These are phyloP conservation scores for Drosophila paulistorum DNA, from an alignment of 1,140 invertebrate species.

Conservation along the genomic window DNA sequence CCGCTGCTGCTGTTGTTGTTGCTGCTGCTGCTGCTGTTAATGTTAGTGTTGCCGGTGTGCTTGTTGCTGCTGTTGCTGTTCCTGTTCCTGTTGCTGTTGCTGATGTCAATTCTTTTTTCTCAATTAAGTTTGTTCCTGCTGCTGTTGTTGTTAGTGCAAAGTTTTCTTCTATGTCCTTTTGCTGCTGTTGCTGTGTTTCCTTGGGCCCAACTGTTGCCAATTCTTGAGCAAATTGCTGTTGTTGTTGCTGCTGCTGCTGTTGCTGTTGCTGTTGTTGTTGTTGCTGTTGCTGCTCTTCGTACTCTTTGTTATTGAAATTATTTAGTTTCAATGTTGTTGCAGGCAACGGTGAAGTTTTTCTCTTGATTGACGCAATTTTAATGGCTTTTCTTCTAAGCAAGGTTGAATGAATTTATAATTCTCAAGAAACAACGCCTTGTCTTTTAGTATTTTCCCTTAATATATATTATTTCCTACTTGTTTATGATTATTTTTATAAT, in stretches of 20 bases:
- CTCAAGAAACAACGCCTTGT: constrained; percentile 2
- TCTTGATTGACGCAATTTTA: constrained; percentile 82
- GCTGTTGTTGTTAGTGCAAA: constrained; percentile 16
- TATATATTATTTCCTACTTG: constrained; percentile 5
- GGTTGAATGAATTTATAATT: constrained; percentile 49
- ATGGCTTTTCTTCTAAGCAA: constrained; percentile 61
- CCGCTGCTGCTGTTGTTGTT: constrained; percentile 29
- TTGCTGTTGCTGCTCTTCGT: constrained; percentile 27
- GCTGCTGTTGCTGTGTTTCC: constrained; percentile 20
- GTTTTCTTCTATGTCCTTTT: constrained; percentile 15
- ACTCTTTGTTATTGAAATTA: constrained; percentile 57
- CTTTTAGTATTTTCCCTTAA: constrained; percentile 7
- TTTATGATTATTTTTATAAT: constrained; percentile 11
- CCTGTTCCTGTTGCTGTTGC: constrained; percentile 19
- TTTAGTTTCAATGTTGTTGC: constrained; percentile 64
- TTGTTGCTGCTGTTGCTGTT: constrained; percentile 23
- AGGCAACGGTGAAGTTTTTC: constrained; percentile 74
- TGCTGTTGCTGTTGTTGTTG: constrained; percentile 26
- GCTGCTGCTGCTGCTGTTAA: constrained; percentile 18
- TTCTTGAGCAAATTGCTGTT: constrained; percentile 16
- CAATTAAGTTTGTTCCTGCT: constrained; percentile 16
- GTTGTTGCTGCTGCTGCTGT: constrained; percentile 24
- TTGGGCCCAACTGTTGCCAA: constrained; percentile 26
- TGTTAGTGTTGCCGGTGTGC: constrained; percentile 19
- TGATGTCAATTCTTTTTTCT: constrained; percentile 21